Evolutionary conservation across 2,888 invertebrate genomes (phyloP), one percentile per base, ranked within the genome.

Genomic region (Thumatha senex): DNA sequence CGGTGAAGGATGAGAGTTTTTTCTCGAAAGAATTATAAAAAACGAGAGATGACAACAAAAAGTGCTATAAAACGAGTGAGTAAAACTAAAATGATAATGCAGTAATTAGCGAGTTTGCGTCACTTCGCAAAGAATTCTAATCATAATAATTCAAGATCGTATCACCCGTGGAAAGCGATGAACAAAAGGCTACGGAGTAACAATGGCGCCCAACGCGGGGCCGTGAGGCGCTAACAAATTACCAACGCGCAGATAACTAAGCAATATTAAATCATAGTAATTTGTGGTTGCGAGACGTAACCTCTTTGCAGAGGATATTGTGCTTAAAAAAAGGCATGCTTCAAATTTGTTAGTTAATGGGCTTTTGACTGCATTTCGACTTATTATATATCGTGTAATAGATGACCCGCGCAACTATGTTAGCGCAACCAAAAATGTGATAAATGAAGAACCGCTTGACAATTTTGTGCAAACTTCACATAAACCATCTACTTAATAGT

Each of bases 231-330:
- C 87, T 87, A 88, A 90, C 90, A 90, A 91, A 91, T 90, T 89
- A 89, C 87, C 84, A 79, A 68, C 85, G 84, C 85, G 72, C 86
- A 89, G 90, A 91, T 91, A 91, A 89, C 89, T 90, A 89, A 87
- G 89, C 88, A 89, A 89, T 91, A 90, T 90, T 90, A 90, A 91
- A 90, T 91, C 90, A 89, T 88, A 89, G 87, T 88, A 90, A 90
- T 91, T 90, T 90, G 89, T 88, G 88, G 86, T 78, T 78, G 82
- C 84, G 83, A 83, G 80, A 82, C 86, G 78, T 78, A 80, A 78
- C 78, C 82, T 79, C 82, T 78, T 82, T 80, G 70, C 69, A 73
- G 73, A 72, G 78, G 75, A 80, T 82, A 87, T 87, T 84, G 82
- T 74, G 64, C 70, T 69, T 64, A 67, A 24, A 24, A 24, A 65